phyloP scores from a whole-genome alignment of 1,140 invertebrate genomes.

The Phthorimaea operculella region DNA sequence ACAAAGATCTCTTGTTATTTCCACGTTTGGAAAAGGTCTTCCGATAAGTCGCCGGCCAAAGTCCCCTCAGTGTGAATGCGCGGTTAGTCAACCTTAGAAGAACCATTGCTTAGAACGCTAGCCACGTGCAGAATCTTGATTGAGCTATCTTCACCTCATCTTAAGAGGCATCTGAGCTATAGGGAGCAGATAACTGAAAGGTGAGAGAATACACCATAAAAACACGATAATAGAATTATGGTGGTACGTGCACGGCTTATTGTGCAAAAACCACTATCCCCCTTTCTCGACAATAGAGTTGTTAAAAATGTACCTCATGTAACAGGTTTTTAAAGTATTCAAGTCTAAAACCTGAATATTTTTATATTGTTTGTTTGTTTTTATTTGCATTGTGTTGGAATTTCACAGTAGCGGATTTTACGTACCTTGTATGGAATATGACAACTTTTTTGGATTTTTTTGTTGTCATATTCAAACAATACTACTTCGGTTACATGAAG shows the following conservation, averaged over 20 bases:
- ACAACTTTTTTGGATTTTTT: no score
- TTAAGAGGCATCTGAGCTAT: neutral
- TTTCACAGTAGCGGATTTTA: no score
- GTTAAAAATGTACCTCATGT: neutral
- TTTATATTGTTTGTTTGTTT: neutral
- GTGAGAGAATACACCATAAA: neutral
- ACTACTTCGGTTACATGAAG: no score
- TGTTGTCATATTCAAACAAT: no score
- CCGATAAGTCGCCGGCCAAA: no score
- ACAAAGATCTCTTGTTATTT: no score
- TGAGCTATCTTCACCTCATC: neutral
- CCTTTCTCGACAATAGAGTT: neutral
- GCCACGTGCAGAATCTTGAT: neutral
- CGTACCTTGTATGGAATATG: no score
- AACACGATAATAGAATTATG: slow-evolving; percentile 6
- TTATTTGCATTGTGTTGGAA: no score
- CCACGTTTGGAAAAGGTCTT: no score
- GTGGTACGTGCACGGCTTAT: neutral
- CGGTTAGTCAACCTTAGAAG: no score
- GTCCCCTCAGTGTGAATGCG: no score
- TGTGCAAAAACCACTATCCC: slow-evolving; percentile 1
- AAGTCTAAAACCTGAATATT: neutral
- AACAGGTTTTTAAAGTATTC: neutral
- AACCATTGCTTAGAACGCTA: no score
- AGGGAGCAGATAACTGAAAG: slow-evolving; percentile 4